phyloP scores from a whole-genome alignment of 2,113 vertebrate genomes.

The Bubo blakistoni region DNA sequence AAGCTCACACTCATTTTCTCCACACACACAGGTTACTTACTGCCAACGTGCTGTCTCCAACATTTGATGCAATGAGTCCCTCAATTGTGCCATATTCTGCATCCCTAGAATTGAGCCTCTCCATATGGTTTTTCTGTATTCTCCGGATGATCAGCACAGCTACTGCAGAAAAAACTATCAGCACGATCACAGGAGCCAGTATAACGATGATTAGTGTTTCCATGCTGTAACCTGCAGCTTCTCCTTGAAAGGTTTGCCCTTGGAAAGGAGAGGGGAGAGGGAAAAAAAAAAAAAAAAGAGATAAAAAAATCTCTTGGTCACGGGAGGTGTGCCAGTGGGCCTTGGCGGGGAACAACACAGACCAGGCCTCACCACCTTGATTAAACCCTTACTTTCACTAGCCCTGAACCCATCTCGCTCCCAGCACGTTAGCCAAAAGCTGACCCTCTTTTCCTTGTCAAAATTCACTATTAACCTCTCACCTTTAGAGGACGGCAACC shows the following conservation, averaged over 20 bases:
- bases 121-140: slow-evolving; percentile 89
- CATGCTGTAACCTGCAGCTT: slow-evolving; percentile 80
- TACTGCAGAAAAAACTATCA: slow-evolving; percentile 82
- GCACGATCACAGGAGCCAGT: slow-evolving; percentile 82
- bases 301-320: no score
- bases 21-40: slow-evolving; percentile 74
- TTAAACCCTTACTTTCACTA: background rate
- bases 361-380: rapidly evolving
- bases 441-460: rapidly evolving
- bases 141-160: slow-evolving; percentile 86
- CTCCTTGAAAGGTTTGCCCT: slow-evolving; percentile 72
- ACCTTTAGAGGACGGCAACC: slow-evolving; percentile 88
- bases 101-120: slow-evolving; percentile 88
- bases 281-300: background rate
- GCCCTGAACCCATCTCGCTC: rapidly evolving
- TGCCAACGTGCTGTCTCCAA: slow-evolving; percentile 95
- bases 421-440: background rate
- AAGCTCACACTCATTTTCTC: no score
- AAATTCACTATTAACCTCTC: background rate
- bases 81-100: slow-evolving; percentile 96
- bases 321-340: no score
- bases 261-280: background rate
- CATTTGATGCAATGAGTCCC: slow-evolving; percentile 95
- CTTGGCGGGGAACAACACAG: background rate
- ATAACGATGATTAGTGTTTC: slow-evolving; percentile 84